A percentile compares a stretch with the other conserved stretches of the same genome.
Evolutionary conservation across 2,888 invertebrate species (phyloP).

Genomic region (Clostera curtula): DNA sequence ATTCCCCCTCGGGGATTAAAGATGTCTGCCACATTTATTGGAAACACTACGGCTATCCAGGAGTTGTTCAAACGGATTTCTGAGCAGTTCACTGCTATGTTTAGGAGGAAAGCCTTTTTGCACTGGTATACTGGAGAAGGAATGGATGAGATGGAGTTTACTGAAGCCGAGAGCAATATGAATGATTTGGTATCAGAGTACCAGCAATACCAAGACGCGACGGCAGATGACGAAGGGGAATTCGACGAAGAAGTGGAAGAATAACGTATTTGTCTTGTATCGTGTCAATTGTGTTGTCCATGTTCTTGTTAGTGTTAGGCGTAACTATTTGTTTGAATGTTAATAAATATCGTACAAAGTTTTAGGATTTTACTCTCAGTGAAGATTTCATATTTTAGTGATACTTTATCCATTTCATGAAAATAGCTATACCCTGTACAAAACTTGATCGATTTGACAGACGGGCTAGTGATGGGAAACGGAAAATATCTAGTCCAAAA

Average conservation of each 20-base stretch:
- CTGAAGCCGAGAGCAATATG: too few relatives aligned
- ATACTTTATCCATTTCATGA: too few relatives aligned
- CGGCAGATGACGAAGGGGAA: slow-evolving; percentile 89
- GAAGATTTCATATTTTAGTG: too few relatives aligned
- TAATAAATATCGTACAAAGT: too few relatives aligned
- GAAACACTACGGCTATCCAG: slow-evolving; percentile 90
- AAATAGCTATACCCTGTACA: too few relatives aligned
- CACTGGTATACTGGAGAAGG: too few relatives aligned
- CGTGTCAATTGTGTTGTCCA: slow-evolving; percentile 20
- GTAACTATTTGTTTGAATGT: slow-evolving; percentile 32
- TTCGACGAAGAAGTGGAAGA: slow-evolving; percentile 83
- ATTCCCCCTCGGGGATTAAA: slow-evolving; percentile 84
- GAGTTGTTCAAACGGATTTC: slow-evolving; percentile 90
- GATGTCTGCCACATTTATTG: slow-evolving; percentile 92
- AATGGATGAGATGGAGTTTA: too few relatives aligned
- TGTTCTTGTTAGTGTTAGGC: slow-evolving; percentile 44
- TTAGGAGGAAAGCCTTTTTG: too few relatives aligned
- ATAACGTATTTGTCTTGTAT: slow-evolving; percentile 45
- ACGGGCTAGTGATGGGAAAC: too few relatives aligned
- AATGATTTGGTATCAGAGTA: slow-evolving; percentile 93
- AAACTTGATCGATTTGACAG: too few relatives aligned
- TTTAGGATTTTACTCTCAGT: too few relatives aligned
- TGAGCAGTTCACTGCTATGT: slow-evolving; percentile 89
- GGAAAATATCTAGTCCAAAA: too few relatives aligned
- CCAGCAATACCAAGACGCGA: slow-evolving; percentile 93